phyloP scores from a whole-genome alignment of 2,113 vertebrate species.

The Bos javanicus region DNA sequence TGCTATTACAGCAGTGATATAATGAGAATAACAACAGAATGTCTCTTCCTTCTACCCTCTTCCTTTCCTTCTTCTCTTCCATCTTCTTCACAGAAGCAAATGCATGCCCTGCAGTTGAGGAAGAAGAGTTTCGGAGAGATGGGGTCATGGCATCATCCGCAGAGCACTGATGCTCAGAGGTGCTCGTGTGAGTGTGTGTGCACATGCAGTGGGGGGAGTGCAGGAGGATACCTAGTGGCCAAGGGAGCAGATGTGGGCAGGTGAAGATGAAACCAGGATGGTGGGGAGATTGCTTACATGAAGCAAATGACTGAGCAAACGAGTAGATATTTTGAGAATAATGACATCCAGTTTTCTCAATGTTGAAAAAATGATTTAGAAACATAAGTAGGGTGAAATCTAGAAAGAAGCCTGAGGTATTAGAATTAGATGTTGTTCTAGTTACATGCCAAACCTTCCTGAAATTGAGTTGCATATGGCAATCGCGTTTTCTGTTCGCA shows the following conservation, averaged over 20 bases:
- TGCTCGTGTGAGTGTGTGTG: background rate
- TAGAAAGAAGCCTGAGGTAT: background rate
- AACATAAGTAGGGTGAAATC: background rate
- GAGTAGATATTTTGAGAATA: slow-evolving; percentile 2
- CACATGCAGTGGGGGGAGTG: rapidly evolving
- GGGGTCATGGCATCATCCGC: too few relatives aligned
- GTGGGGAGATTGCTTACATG: background rate
- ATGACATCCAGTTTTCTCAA: background rate
- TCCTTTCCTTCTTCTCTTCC: background rate
- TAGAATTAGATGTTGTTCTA: background rate
- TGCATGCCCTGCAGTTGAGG: background rate
- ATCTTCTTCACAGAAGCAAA: background rate
- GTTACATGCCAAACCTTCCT: background rate
- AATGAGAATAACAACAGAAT: background rate
- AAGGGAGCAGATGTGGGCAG: background rate
- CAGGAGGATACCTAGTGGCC: too few relatives aligned
- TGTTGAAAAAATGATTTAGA: background rate
- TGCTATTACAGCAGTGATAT: background rate
- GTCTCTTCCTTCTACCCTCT: background rate
- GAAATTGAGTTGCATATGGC: background rate
- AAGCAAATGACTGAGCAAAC: background rate
- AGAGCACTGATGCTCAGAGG: rapidly evolving
- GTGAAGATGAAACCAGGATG: background rate
- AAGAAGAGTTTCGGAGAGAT: background rate
- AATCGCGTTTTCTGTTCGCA: background rate